Evolutionary conservation across 2,888 invertebrate species (phyloP), one percentile per base, ranked within the genome.

Genomic region (Chymomyza amoena): DNA sequence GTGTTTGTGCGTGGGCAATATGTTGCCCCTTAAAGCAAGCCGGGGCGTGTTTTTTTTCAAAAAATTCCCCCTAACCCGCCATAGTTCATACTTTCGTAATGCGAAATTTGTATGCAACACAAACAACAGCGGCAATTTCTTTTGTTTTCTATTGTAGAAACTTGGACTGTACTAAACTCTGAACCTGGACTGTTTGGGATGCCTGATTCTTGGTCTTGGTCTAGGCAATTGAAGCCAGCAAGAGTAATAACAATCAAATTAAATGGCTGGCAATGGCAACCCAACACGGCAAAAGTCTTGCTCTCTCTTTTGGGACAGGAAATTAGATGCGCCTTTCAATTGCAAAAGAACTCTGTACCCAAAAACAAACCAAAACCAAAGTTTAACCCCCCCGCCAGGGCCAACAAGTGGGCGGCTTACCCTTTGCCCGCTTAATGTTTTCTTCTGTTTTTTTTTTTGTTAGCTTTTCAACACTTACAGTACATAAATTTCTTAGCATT

Each of bases 211-310:
- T 66, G 70, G 63, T 68, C 64, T 50, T 66, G 70, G 63, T 62
- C 64, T 45, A 16, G 80, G 70, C 80, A 84, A 77, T 81, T 77
- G 84, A 69, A 69, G 81, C 68, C 39, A 70, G 65, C 60, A 77
- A 77, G 75, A 81, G 75, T 81, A 77, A 86, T 82, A 86, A 86
- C 82, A 86, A 86, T 82, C 87, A 82, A 86, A 86, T 82, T 81
- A 81, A 82, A 82, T 77, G 81, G 77, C 79, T 81, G 75, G 68
- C 79, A 45, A 45, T 45, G 39, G 13, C 13, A 15, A 45, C 39
- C 39, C 39, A 45, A 45, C 13, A 45, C 39, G 39, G 39, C 39
- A 45, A 45, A 45, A 45, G 39, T 45, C 39, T 45, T 13, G 13
- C 3, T 45, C 39, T 45, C 32, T 32, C 4, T 28, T 28, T 45